A percentile compares a stretch with the other conserved stretches of the same genome.
Conservation (phyloP, 2,797 vertebrate genomes). For the Rhadinocentrus ornatus region DNA sequence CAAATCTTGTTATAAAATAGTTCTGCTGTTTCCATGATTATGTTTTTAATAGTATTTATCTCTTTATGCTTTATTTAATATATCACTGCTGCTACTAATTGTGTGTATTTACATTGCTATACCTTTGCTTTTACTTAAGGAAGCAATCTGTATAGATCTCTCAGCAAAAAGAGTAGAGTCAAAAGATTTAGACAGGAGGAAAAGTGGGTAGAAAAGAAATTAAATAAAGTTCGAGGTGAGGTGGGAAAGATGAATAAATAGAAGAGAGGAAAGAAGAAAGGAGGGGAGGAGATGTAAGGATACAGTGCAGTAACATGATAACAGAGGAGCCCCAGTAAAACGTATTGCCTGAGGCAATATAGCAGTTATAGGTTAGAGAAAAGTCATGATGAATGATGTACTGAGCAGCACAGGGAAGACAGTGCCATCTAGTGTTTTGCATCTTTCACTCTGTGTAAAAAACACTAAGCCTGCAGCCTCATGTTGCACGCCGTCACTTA, state of each 20-base stretch:
- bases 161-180: not conserved
- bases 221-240: not conserved
- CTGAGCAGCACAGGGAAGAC: slow-evolving; percentile 23
- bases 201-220: not conserved
- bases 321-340: slow-evolving; percentile 3
- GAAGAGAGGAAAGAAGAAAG: not conserved
- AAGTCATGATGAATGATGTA: slow-evolving; percentile 1
- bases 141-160: not conserved
- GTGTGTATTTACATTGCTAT: not conserved
- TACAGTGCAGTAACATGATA: not conserved
- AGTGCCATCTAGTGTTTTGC: slow-evolving; percentile 58
- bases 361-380: slow-evolving; percentile 11
- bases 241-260: not conserved
- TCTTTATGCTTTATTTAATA: not conserved
- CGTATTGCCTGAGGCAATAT: slow-evolving; percentile 9
- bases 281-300: not conserved
- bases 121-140: not conserved
- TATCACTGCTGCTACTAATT: too few relatives aligned
- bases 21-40: not conserved
- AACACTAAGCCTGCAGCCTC: slow-evolving; percentile 1
- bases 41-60: not conserved
- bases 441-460: not conserved
- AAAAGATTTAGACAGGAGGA: not conserved
- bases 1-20: not conserved
- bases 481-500: slow-evolving; percentile 18